Percentiles rank a stretch among this genome's conserved stretches.
Evolutionary conservation across 1,140 invertebrate genomes (phyloP).

Genomic region (Heliconius hewitsoni): DNA sequence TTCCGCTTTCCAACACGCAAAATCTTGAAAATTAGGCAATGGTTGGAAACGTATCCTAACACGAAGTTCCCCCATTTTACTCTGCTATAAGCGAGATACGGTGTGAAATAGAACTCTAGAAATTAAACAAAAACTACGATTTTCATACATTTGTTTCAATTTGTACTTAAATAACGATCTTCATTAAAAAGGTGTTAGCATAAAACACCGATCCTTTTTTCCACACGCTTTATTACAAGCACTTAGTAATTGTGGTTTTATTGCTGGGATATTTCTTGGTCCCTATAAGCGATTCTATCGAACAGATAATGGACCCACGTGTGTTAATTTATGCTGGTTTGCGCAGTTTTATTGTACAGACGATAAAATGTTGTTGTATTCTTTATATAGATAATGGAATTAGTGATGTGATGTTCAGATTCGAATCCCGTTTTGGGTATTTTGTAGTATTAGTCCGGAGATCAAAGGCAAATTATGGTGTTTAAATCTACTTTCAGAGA

Average conservation of each 20-base stretch:
- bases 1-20: no score
- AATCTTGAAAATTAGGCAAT: no score
- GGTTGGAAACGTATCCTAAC: not conserved
- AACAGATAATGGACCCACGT: conserved; percentile 36
- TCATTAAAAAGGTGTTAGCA: conserved; percentile 9
- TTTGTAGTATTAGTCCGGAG: no score
- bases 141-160: conserved; percentile 1
- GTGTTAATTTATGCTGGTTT: not conserved
- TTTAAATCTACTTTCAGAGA: no score
- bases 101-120: no score
- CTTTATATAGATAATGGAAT: no score
- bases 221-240: conserved; percentile 42
- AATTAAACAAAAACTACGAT: not conserved
- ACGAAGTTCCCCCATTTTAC: no score
- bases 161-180: not conserved
- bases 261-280: conserved; percentile 33
- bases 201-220: conserved; percentile 23
- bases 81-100: no score
- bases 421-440: no score
- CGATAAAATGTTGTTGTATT: not conserved
- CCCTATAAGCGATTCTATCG: conserved; percentile 36
- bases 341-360: not conserved
- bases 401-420: no score
- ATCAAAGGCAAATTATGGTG: no score
- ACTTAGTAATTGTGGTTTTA: conserved; percentile 49